Evolutionary conservation across 2,888 invertebrate species (phyloP).

Genomic region (Stegophylla sp.): DNA sequence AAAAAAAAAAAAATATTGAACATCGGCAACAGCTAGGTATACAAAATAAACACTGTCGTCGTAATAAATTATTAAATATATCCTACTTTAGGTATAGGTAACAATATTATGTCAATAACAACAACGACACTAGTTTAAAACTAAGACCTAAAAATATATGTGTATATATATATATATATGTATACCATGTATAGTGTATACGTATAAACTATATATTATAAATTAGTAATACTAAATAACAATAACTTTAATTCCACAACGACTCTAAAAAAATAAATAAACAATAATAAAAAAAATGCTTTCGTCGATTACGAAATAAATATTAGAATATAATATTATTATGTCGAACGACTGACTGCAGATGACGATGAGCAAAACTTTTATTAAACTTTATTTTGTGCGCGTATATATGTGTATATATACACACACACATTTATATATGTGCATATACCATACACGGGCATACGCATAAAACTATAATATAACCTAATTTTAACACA

Average conservation of each 20-base stretch:
- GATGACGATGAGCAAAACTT: conserved; percentile 51
- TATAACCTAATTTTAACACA: conserved; percentile 31
- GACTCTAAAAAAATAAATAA: conserved; percentile 20
- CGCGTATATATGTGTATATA: neutral
- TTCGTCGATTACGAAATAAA: conserved; percentile 19
- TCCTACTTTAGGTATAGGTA: conserved; percentile 38
- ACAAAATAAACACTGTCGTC: conserved; percentile 40
- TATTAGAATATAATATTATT: neutral
- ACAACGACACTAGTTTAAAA: conserved; percentile 37
- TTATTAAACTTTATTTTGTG: conserved; percentile 23
- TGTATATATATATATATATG: conserved; percentile 1
- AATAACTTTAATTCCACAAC: conserved; percentile 14
- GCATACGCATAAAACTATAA: conserved; percentile 4
- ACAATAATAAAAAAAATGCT: conserved; percentile 20
- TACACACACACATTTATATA: neutral
- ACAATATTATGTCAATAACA: conserved; percentile 30
- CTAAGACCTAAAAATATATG: conserved; percentile 12
- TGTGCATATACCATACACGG: neutral
- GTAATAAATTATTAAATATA: neutral
- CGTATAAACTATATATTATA: conserved; percentile 30
- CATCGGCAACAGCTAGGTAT: conserved; percentile 20
- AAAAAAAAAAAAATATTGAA: neutral
- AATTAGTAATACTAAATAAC: conserved; percentile 57
- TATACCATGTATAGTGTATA: neutral
- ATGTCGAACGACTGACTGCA: conserved; percentile 29